Evolutionary conservation across 2,888 invertebrate species (phyloP).

Genomic region (Spilarctia lutea): DNA sequence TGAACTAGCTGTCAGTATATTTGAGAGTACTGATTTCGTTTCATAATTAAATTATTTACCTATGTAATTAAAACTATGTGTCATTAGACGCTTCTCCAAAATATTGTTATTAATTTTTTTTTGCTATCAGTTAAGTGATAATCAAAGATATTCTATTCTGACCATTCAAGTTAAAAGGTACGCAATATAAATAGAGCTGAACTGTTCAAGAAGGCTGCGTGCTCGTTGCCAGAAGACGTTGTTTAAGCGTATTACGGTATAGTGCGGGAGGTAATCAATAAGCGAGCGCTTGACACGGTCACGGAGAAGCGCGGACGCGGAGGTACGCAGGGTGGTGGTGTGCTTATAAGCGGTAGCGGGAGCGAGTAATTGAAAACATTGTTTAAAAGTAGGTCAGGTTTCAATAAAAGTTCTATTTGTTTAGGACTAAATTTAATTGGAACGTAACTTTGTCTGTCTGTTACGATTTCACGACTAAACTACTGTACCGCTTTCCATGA

Average conservation of each 20-base stretch:
- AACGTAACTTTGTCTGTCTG: neutral
- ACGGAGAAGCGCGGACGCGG: constrained; percentile 79
- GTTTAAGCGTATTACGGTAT: constrained; percentile 52
- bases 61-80: too few relatives aligned
- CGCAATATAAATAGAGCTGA: constrained; percentile 14
- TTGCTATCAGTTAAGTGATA: neutral
- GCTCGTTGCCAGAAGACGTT: constrained; percentile 21
- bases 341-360: constrained; percentile 50
- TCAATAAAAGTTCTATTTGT: neutral
- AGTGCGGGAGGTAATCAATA: constrained; percentile 78
- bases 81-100: too few relatives aligned
- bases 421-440: neutral
- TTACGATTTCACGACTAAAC: too few relatives aligned
- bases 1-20: too few relatives aligned
- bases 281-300: constrained; percentile 83
- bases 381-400: neutral
- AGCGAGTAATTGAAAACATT: constrained; percentile 24
- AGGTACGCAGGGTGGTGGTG: constrained; percentile 68
- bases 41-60: too few relatives aligned
- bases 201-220: constrained; percentile 19
- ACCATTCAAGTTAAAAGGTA: neutral
- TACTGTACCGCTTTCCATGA: too few relatives aligned
- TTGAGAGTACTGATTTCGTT: too few relatives aligned
- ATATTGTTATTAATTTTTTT: too few relatives aligned
- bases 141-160: neutral